Evolutionary conservation across 2,797 vertebrate genomes (phyloP).

Genomic region (Acrocephalus scirpaceus): DNA sequence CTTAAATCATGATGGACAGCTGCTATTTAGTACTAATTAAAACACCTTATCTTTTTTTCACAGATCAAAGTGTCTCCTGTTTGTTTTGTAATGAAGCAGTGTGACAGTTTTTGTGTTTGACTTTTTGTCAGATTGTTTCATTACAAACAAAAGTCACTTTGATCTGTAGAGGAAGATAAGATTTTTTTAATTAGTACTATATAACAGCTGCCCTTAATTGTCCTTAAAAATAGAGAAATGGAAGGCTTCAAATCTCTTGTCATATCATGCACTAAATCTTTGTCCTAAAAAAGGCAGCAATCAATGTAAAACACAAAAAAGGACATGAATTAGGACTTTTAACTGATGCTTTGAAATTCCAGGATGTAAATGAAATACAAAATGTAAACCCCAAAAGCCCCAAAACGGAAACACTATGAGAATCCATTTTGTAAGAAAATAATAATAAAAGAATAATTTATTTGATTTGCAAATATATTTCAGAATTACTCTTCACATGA

Average conservation of each 20-base stretch:
- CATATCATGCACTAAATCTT: background rate
- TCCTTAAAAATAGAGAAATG: constrained; percentile 11
- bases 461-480: background rate
- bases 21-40: constrained; percentile 54
- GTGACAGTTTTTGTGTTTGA: constrained; percentile 49
- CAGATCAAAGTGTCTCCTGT: constrained; percentile 65
- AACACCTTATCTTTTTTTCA: constrained; percentile 60
- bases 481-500: background rate
- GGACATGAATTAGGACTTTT: background rate
- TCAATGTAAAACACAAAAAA: background rate
- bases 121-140: constrained; percentile 44
- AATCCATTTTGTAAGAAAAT: background rate
- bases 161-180: constrained; percentile 54
- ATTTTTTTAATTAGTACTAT: constrained; percentile 52
- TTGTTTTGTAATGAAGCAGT: constrained; percentile 63
- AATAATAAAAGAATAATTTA: background rate
- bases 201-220: constrained; percentile 26
- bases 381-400: background rate
- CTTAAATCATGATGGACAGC: constrained; percentile 49
- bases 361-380: background rate
- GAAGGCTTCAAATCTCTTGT: background rate
- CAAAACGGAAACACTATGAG: background rate
- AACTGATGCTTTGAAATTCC: background rate
- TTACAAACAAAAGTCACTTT: constrained; percentile 60
- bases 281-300: background rate